These are phyloP conservation scores for Lordiphosa collinella DNA, from an alignment of 1,140 invertebrate species.

Conservation along the genomic window DNA sequence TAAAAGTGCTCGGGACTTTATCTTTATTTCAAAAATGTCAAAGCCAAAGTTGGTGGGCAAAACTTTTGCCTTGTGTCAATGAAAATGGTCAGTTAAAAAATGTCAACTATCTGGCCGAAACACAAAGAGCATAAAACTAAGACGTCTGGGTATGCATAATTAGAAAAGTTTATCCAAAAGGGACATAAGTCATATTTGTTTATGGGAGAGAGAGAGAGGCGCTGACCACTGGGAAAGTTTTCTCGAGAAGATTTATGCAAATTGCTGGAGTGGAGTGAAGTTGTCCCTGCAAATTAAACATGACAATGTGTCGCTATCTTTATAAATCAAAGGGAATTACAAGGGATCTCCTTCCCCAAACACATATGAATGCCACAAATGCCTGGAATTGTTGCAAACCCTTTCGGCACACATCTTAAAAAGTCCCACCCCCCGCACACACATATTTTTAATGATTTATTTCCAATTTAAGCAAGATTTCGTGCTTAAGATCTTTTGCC, in stretches of 20 bases:
- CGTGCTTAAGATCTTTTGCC: slow-evolving; percentile 58
- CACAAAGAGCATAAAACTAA: slow-evolving; percentile 27
- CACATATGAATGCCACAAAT: slow-evolving; percentile 42
- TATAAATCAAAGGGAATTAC: slow-evolving; percentile 79
- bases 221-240: slow-evolving; percentile 38
- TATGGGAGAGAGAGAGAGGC: slow-evolving; percentile 11
- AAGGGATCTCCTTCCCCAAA: slow-evolving; percentile 13
- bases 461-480: slow-evolving; percentile 74
- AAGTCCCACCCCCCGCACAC: slow-evolving; percentile 4
- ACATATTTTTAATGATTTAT: slow-evolving; percentile 78
- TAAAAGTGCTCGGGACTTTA: slow-evolving; percentile 45
- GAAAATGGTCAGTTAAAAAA: slow-evolving; percentile 67
- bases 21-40: slow-evolving; percentile 50
- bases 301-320: slow-evolving; percentile 67
- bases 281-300: slow-evolving; percentile 61
- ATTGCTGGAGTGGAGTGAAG: slow-evolving; percentile 10
- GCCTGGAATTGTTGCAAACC: slow-evolving; percentile 56
- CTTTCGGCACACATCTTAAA: slow-evolving; percentile 44
- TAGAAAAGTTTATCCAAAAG: slow-evolving; percentile 42
- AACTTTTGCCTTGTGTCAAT: slow-evolving; percentile 49
- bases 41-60: slow-evolving; percentile 46
- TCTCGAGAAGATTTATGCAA: slow-evolving; percentile 49
- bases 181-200: slow-evolving; percentile 59
- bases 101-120: slow-evolving; percentile 29
- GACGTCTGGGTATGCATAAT: slow-evolving; percentile 51